Evolutionary conservation across 2,797 vertebrate species (phyloP).

Genomic region (Peromyscus melanophrys): DNA sequence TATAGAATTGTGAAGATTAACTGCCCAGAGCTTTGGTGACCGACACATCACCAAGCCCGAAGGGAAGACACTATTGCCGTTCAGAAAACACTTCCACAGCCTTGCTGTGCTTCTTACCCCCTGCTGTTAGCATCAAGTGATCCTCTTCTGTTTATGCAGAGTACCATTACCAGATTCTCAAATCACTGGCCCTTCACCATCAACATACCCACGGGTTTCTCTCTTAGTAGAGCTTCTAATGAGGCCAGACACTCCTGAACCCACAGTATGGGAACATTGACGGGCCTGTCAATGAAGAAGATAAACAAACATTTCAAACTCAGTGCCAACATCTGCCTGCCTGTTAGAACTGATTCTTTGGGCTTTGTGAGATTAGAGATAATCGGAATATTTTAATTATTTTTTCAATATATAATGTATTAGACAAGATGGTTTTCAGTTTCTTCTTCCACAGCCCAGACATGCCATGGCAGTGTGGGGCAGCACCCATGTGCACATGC

Average conservation of each 20-base stretch:
- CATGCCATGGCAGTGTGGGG: too few species aligned
- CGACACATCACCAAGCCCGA: background rate
- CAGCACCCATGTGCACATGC: fast-evolving
- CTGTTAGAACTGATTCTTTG: slow-evolving; percentile 4
- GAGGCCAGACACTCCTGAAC: background rate
- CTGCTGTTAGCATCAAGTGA: background rate
- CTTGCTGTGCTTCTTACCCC: background rate
- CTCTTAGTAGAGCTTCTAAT: background rate
- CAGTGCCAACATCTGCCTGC: slow-evolving; percentile 4
- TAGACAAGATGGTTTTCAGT: slow-evolving; percentile 18
- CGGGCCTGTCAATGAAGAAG: background rate
- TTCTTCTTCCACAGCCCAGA: background rate
- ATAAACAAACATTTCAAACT: slow-evolving; percentile 20
- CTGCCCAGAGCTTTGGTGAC: background rate
- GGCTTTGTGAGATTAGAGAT: background rate
- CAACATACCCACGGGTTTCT: background rate
- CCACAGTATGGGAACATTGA: background rate
- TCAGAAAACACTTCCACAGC: background rate
- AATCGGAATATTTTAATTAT: slow-evolving; percentile 2
- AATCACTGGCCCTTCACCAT: background rate
- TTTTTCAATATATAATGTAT: background rate
- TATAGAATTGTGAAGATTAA: background rate
- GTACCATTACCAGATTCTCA: background rate
- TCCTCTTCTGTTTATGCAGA: slow-evolving; percentile 40
- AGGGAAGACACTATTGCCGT: background rate